A percentile compares a stretch with the other conserved stretches of the same genome.
These are phyloP conservation scores for Pimephales promelas DNA, from an alignment of 2,113 vertebrate genomes.

Conservation along the genomic window DNA sequence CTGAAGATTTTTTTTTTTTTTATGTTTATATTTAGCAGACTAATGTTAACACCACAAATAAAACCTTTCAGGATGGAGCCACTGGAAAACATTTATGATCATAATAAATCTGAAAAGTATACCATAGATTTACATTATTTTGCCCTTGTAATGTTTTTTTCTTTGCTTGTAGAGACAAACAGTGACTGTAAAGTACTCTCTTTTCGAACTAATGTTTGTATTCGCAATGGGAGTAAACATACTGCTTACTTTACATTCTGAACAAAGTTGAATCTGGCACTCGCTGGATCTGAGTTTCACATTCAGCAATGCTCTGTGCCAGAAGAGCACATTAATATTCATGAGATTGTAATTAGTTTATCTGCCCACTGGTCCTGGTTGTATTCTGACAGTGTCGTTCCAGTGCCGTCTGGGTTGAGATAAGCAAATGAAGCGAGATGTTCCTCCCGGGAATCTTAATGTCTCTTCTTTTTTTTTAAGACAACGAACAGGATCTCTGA, in stretches of 20 bases:
- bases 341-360: slow-evolving; percentile 45
- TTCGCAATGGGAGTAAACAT: slow-evolving; percentile 9
- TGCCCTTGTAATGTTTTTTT: neutral
- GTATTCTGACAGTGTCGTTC: slow-evolving; percentile 10
- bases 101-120: neutral
- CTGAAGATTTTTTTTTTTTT: too few species aligned
- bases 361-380: slow-evolving; percentile 40
- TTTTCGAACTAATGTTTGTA: slow-evolving; percentile 6
- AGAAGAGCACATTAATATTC: slow-evolving; percentile 34
- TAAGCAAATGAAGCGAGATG: slow-evolving; percentile 9
- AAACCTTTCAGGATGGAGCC: neutral
- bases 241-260: neutral
- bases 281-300: neutral
- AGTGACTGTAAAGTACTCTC: neutral
- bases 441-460: slow-evolving; percentile 22
- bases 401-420: slow-evolving; percentile 16
- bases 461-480: neutral
- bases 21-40: neutral
- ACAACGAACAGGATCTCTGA: neutral
- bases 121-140: neutral
- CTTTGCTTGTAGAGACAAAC: neutral
- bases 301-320: neutral
- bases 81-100: too few species aligned
- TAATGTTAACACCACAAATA: neutral
- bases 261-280: neutral